Evolutionary conservation across 2,113 vertebrate genomes (phyloP).

Genomic region (Epinephelus lanceolatus): DNA sequence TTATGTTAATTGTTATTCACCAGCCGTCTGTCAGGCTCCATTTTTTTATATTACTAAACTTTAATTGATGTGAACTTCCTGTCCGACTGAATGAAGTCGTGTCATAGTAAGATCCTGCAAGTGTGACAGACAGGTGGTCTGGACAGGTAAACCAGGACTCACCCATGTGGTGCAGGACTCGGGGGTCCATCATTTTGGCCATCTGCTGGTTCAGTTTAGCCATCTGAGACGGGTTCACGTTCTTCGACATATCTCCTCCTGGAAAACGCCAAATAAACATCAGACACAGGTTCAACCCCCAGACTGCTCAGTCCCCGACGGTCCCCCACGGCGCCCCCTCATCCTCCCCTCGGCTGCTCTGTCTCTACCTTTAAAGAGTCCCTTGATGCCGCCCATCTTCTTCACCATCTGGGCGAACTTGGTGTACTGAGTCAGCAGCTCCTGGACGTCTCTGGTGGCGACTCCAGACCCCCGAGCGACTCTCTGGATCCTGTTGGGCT

Average conservation of each 20-base stretch:
- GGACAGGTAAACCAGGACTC: slow-evolving; percentile 41
- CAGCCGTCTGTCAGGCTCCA: too few relatives aligned
- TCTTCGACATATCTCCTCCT: slow-evolving; percentile 99
- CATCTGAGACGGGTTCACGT: slow-evolving; percentile 98
- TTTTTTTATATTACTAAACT: too few relatives aligned
- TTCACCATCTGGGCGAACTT: slow-evolving; percentile 99
- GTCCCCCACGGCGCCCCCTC: fast-evolving
- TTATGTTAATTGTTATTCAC: too few relatives aligned
- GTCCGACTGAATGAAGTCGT: too few relatives aligned
- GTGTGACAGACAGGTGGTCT: not conserved
- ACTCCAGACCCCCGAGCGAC: slow-evolving; percentile 97
- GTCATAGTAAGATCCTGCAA: too few relatives aligned
- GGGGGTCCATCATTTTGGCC: slow-evolving; percentile 99
- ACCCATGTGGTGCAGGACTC: slow-evolving; percentile 99
- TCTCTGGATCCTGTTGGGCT: slow-evolving; percentile 95
- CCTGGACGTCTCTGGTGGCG: slow-evolving; percentile 96
- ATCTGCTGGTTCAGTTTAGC: slow-evolving; percentile 99
- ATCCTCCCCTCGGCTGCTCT: too few relatives aligned
- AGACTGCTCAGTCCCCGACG: not conserved
- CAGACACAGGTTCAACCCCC: not conserved
- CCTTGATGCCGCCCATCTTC: slow-evolving; percentile 87
- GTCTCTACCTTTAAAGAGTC: slow-evolving; percentile 93
- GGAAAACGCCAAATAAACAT: slow-evolving; percentile 15
- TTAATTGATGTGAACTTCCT: too few relatives aligned
- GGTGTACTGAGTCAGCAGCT: slow-evolving; percentile 98